Conservation (phyloP, 2,888 invertebrate genomes). For the Asteroscopus sphinx region DNA sequence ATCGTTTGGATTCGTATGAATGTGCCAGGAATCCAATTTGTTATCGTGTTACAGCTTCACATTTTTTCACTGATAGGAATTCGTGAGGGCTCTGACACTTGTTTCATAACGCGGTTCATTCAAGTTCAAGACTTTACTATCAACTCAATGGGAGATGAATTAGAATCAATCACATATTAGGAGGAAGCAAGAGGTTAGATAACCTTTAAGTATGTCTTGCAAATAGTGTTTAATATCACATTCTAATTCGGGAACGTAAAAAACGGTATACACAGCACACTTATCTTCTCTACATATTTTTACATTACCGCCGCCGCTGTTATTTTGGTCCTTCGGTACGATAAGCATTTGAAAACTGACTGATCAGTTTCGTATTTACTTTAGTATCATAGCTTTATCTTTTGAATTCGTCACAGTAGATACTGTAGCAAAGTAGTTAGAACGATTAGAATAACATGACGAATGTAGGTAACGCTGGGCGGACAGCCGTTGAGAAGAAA, state of each 20-base stretch:
- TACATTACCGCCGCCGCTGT: conserved; percentile 1
- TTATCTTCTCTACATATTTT: conserved; percentile 7
- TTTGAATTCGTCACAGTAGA: neutral
- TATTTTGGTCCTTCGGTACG: conserved; percentile 24
- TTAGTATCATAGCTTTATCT: too few species aligned
- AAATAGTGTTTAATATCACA: conserved; percentile 26
- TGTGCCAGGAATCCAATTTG: conserved; percentile 45
- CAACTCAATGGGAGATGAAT: conserved; percentile 21
- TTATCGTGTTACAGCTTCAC: conserved; percentile 34
- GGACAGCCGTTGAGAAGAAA: neutral
- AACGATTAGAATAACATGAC: neutral
- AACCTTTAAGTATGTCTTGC: conserved; percentile 27
- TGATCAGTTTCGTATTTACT: neutral
- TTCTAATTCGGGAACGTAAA: conserved; percentile 36
- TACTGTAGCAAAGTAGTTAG: neutral
- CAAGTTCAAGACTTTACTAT: conserved; percentile 35
- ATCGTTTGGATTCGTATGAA: conserved; percentile 34
- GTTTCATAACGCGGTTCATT: conserved; percentile 35
- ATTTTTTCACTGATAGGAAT: conserved; percentile 37
- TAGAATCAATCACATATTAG: conserved; percentile 22
- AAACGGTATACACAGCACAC: conserved; percentile 6
- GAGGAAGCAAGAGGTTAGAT: conserved; percentile 26
- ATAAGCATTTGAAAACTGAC: neutral
- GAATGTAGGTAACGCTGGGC: neutral
- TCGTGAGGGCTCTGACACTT: conserved; percentile 26